A percentile compares a stretch with the other conserved stretches of the same genome.
These are phyloP conservation scores for Ariolimax columbianus DNA, from an alignment of 2,888 invertebrate genomes.

Conservation along the genomic window DNA sequence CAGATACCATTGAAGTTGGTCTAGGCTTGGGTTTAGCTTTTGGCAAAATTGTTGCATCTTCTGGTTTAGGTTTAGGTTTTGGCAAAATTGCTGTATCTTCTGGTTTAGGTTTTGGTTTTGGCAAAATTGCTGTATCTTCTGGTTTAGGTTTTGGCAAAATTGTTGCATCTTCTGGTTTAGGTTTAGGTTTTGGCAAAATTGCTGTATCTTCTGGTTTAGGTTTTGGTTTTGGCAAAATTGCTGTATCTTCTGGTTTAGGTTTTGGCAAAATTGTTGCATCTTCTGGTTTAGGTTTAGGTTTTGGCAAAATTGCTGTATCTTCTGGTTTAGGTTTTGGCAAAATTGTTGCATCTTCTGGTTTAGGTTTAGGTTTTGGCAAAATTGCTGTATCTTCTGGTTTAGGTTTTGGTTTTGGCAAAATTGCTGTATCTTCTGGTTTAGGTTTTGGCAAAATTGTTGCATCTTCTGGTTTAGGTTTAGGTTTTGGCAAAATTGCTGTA, in stretches of 20 bases:
- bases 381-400: background rate
- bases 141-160: no score
- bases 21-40: conserved; percentile 32
- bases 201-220: no score
- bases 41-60: background rate
- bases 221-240: no score
- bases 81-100: background rate
- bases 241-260: conserved; percentile 32
- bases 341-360: no score
- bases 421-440: conserved; percentile 27
- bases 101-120: conserved; percentile 34
- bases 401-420: no score
- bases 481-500: background rate
- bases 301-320: background rate
- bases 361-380: conserved; percentile 23
- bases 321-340: no score
- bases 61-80: conserved; percentile 36
- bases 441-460: no score
- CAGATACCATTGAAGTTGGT: background rate
- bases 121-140: conserved; percentile 20
- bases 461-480: conserved; percentile 44
- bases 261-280: no score
- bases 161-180: no score
- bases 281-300: conserved; percentile 40
- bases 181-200: conserved; percentile 8